Evolutionary conservation across 2,113 vertebrate species (phyloP).

Genomic region (Saccopteryx bilineata): DNA sequence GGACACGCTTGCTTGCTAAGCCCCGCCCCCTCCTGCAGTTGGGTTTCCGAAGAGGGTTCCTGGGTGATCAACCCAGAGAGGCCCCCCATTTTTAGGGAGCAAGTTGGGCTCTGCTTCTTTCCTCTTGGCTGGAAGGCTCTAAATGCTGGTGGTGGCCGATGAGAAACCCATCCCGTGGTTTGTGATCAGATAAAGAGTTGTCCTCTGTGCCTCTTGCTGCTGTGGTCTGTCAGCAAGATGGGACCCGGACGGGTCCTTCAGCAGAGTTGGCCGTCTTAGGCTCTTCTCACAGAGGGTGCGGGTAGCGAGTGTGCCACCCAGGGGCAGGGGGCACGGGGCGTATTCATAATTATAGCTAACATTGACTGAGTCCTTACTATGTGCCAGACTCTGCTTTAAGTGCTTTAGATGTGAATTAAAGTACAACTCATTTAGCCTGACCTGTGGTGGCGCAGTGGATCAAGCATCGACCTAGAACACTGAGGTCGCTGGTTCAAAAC

Average conservation of each 20-base stretch:
- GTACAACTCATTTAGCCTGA: neutral
- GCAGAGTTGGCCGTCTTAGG: no score
- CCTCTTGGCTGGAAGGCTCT: neutral
- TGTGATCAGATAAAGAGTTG: no score
- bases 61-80: neutral
- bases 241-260: neutral
- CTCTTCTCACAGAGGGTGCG: neutral
- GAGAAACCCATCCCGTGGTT: no score
- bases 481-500: no score
- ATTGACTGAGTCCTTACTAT: neutral
- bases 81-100: neutral
- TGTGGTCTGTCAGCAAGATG: neutral
- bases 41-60: no score
- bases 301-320: accelerated
- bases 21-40: no score
- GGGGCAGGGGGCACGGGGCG: no score
- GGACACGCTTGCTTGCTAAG: no score
- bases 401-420: neutral
- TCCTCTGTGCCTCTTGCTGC: neutral
- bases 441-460: no score
- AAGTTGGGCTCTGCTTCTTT: neutral
- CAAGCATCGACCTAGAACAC: no score
- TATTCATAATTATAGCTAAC: neutral
- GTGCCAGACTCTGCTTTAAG: no score
- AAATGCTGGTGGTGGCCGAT: no score